Evolutionary conservation across 2,888 invertebrate species (phyloP).

Genomic region (Conistra vaccinii): DNA sequence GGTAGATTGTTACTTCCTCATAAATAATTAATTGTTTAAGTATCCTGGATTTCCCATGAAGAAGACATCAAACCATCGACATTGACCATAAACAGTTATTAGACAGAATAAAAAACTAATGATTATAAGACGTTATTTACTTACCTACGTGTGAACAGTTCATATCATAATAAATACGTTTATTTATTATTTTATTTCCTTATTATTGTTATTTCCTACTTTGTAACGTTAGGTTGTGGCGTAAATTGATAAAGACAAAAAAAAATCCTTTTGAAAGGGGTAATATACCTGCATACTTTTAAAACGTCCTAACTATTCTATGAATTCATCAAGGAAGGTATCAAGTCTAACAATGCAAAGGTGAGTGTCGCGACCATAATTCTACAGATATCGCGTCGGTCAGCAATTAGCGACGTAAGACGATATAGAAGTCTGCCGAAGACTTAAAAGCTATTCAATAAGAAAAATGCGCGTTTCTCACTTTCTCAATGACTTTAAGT

Average conservation of each 20-base stretch:
- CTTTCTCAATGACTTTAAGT: conserved; percentile 52
- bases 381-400: background rate
- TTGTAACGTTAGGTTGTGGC: conserved; percentile 14
- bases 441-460: conserved; percentile 28
- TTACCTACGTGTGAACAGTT: conserved; percentile 34
- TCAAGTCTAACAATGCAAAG: background rate
- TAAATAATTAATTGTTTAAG: background rate
- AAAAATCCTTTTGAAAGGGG: background rate
- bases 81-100: conserved; percentile 40
- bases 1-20: background rate
- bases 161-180: conserved; percentile 34
- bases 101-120: conserved; percentile 45
- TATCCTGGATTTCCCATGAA: conserved; percentile 19
- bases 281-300: background rate
- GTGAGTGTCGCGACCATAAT: background rate
- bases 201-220: conserved; percentile 43
- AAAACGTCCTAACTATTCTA: background rate
- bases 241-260: conserved; percentile 4
- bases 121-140: conserved; percentile 40
- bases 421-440: conserved; percentile 21
- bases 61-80: conserved; percentile 15
- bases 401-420: background rate
- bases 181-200: conserved; percentile 54
- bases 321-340: background rate
- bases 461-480: conserved; percentile 35